A percentile compares a stretch with the other conserved stretches of the same genome.
These are phyloP conservation scores for Torymus aiolomorphi DNA, from an alignment of 2,888 invertebrate species.

Conservation along the genomic window DNA sequence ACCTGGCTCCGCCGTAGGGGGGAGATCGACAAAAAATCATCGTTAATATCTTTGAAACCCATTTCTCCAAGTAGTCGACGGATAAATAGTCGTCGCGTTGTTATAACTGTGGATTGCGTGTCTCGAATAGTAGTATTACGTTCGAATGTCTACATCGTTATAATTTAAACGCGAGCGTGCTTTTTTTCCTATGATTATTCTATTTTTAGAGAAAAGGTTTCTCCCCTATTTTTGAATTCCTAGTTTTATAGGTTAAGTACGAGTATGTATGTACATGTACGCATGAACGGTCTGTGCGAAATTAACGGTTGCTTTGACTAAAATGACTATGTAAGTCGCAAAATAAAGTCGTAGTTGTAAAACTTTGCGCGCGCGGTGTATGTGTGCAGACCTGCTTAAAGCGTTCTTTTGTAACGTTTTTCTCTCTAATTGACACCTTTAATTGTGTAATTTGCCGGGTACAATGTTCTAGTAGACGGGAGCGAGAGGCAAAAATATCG, in stretches of 20 bases:
- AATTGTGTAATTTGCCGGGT: conserved; percentile 23
- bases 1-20: conserved; percentile 12
- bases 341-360: neutral
- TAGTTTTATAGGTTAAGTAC: no score
- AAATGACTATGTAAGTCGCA: neutral
- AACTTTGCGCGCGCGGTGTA: neutral
- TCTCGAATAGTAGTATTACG: no score
- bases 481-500: neutral
- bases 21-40: conserved; percentile 36
- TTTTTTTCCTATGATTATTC: no score
- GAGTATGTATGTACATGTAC: no score
- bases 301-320: conserved; percentile 10
- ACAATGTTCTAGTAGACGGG: conserved; percentile 22
- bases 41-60: conserved; percentile 18
- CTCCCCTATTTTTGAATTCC: no score
- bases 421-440: conserved; percentile 31
- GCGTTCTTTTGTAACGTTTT: neutral
- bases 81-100: no score
- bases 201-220: no score
- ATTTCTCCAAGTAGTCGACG: conserved; percentile 1
- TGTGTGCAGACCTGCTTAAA: conserved; percentile 16
- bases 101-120: no score
- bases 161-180: no score
- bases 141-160: no score
- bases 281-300: neutral